Conservation (phyloP, 2,113 vertebrate species). For the Tachysurus vachellii region DNA sequence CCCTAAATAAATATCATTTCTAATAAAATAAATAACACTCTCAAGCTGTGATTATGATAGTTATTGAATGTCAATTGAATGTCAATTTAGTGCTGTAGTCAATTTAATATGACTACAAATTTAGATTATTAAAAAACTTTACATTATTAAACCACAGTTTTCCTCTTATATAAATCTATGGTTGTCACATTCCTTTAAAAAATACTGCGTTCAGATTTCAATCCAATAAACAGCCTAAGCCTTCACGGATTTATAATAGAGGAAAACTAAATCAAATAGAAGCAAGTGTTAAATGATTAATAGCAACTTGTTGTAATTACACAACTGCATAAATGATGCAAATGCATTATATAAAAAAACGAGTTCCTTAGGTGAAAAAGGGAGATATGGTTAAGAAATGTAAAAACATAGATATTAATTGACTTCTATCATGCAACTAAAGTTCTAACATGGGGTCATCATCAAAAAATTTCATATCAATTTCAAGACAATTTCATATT, state of each 20-base stretch:
- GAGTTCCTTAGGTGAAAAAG: neutral
- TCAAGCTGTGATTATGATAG: too few species aligned
- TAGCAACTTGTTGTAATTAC: neutral
- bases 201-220: neutral
- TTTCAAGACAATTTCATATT: neutral
- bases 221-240: too few species aligned
- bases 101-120: neutral
- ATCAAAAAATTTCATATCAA: neutral
- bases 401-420: neutral
- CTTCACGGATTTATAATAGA: too few species aligned
- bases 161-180: neutral
- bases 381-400: neutral
- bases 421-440: neutral
- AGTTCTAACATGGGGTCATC: neutral
- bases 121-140: neutral
- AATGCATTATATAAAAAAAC: too few species aligned
- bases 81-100: neutral
- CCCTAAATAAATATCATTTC: too few species aligned
- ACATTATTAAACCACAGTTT: neutral
- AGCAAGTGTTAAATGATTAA: neutral
- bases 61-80: too few species aligned
- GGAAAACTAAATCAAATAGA: too few species aligned
- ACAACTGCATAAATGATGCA: neutral
- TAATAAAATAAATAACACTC: too few species aligned
- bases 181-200: neutral